These are phyloP conservation scores for Rhaphigaster nebulosa DNA, from an alignment of 2,888 invertebrate genomes.

Conservation along the genomic window DNA sequence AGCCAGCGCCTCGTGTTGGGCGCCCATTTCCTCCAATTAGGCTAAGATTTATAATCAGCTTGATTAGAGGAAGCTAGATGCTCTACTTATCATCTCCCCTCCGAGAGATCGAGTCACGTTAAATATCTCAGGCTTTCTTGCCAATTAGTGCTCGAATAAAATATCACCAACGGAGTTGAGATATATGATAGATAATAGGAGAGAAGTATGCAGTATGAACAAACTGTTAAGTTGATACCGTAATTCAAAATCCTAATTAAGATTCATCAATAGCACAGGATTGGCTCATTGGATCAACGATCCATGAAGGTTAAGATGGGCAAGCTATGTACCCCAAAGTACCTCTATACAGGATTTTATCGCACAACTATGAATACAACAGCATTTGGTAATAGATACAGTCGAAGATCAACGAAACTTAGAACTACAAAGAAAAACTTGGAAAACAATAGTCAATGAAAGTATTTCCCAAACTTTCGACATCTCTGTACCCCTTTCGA, in stretches of 20 bases:
- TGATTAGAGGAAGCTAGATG: background rate
- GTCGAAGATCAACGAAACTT: too few relatives aligned
- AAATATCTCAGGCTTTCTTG: background rate
- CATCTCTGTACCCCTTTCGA: too few relatives aligned
- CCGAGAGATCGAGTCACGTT: background rate
- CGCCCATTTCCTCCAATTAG: constrained; percentile 20
- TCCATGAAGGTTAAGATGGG: background rate
- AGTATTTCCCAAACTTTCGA: too few relatives aligned
- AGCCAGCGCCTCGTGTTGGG: background rate
- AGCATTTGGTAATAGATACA: too few relatives aligned
- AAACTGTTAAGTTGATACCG: background rate
- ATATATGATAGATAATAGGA: background rate
- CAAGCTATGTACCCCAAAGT: too few relatives aligned
- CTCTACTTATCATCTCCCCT: background rate
- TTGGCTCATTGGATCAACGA: background rate
- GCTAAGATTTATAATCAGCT: constrained; percentile 4
- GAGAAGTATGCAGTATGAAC: background rate
- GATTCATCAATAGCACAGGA: background rate
- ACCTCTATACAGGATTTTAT: too few relatives aligned
- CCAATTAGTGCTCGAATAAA: constrained; percentile 19
- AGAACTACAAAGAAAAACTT: too few relatives aligned
- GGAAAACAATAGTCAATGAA: too few relatives aligned
- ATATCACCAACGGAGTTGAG: background rate
- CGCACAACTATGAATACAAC: too few relatives aligned
- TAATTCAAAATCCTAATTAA: background rate